Base-by-base conservation (phyloP, 2,888 invertebrate species). In the Drosophila koepferae region DNA sequence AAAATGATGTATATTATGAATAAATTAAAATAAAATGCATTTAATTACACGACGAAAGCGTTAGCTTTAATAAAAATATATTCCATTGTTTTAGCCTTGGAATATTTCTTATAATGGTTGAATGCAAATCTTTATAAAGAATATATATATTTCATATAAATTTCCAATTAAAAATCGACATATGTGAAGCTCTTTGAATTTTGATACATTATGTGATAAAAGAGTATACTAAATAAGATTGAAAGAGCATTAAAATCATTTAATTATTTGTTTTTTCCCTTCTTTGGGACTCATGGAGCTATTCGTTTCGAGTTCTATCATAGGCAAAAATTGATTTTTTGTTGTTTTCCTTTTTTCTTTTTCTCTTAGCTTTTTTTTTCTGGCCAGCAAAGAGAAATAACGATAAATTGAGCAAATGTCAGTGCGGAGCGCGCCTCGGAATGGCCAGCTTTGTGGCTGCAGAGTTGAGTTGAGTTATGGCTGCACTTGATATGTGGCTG, bases 381-480 rank as follows among this genome's bases (percentile, higher is more conserved):
- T 67, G 18, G 54, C 46, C 59, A 34, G 74, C 74, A 70, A 63
- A 80, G 53, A 49, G 55, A 90, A 88, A 86, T 78, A 90, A 90
- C 86, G 90, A 86, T 86, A 86, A 86, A 86, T 86, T 90, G 86
- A 86, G 86, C 83, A 86, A 89, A 86, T 86, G 86, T 90, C 86
- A 90, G 74, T 81, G 83, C 41, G 68, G 51, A 68, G 67, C 70
- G 40, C 46, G 36, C 43, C 43, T 54, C 64, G 51, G 54, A 74
- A 63, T 67, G 63, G 48, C 65, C 43, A 63, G 72, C 60, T 66
- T 66, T 63, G 58, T 58, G 53, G 55, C 65, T 76, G 72, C 58
- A 60, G 85, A 74, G 86, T 80, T 85, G 85, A 74, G 86, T 80
- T 85, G 90, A 90, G 89, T 90, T 86, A 90, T 82, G 74, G 82